Evolutionary conservation across 2,797 vertebrate genomes (phyloP), one percentile per base, ranked within the genome.

Genomic region (Gallirallus australis): DNA sequence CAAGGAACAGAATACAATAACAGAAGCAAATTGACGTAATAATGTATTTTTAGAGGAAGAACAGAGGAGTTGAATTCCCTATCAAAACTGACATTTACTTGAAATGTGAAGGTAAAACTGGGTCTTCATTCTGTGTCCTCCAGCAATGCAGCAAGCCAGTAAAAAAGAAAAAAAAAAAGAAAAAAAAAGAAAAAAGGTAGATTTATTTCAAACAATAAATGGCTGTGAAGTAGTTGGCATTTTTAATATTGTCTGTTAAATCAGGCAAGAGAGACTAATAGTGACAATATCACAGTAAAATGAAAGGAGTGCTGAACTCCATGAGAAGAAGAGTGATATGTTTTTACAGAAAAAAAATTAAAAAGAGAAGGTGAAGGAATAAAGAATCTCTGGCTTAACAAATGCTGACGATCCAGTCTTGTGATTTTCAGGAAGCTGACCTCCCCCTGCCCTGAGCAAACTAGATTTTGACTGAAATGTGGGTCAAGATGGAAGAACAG

Each of bases 171-270:
- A 20, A 33, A 48, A 19, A 15, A 18, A 6, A 47, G 25, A 7
- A 42, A n/a, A 19, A 54, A 54, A 31, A 9, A 7, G 64, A 83
- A 83, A 65, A 86, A 57, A 37, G 4, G 19, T 48, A 81, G 56
- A 73, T 89, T 87, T 85, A 80, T 89, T 93, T 96, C 35, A 87
- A 72, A 87, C 28, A 80, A 47, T 64, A 80, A 94, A 87, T 37
- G 28, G 10, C 48, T 82, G 21, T 52, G 68, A 82, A 82, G 39
- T 27, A 73, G 68, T 33, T 0, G 0, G 28, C 6, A 37, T 92
- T 80, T 91, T 89, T 73, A 86, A 80, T 77, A 85, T 25, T 95
- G 78, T 68, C 48, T 0, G 0, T 71, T 94, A 87, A 89, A 94
- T 68, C 75, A 85, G 61, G 69, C 9, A 66, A 73, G 53, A 69